Percentiles rank a stretch among this genome's conserved stretches.
Evolutionary conservation across 2,797 vertebrate species (phyloP).

Genomic region (Oreortyx pictus): DNA sequence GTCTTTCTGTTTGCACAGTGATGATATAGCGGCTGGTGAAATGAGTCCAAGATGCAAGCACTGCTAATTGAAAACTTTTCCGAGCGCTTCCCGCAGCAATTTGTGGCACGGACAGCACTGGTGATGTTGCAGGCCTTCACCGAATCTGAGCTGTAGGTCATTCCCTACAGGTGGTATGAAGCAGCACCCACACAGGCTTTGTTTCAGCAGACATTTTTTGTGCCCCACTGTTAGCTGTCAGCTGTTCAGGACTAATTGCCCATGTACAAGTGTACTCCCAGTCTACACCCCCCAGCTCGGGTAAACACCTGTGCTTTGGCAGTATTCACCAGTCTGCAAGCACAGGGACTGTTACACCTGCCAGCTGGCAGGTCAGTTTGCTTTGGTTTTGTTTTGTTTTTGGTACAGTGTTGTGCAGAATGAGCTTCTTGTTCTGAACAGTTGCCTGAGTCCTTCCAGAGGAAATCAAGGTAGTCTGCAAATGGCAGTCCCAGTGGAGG

Average conservation of each 20-base stretch:
- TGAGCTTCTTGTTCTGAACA: background rate
- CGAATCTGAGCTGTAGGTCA: background rate
- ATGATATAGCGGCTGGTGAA: background rate
- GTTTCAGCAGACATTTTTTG: background rate
- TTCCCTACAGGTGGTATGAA: background rate
- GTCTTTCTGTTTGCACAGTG: background rate
- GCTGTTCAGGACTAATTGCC: background rate
- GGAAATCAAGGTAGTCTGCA: background rate
- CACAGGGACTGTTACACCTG: background rate
- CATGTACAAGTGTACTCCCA: background rate
- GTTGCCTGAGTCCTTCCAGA: background rate
- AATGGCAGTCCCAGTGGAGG: background rate
- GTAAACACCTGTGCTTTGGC: background rate
- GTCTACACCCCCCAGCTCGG: background rate
- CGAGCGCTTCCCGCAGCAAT: rapidly evolving
- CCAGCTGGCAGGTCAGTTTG: background rate
- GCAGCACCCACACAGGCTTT: background rate
- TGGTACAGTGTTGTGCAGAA: background rate
- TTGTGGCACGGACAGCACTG: background rate
- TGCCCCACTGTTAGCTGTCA: background rate
- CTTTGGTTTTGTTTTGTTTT: background rate
- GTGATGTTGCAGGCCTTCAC: background rate
- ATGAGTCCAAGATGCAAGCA: rapidly evolving
- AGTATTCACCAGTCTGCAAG: background rate
- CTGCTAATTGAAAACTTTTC: background rate